Conservation (phyloP, 2,113 vertebrate species). For the Oreotragus oreotragus region DNA sequence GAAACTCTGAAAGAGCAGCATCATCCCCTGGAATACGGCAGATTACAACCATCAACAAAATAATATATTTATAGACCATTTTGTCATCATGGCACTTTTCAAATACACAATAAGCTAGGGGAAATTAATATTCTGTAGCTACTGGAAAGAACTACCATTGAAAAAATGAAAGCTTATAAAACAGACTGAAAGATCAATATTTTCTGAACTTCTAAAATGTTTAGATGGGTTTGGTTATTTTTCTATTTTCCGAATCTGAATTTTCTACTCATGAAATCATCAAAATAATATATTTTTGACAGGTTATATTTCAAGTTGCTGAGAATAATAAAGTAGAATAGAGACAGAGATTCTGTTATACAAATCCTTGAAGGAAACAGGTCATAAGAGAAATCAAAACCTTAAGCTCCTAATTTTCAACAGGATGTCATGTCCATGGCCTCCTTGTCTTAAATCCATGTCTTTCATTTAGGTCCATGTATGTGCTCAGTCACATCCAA, state of each 20-base stretch:
- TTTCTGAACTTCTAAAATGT: not conserved
- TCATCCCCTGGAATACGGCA: not conserved
- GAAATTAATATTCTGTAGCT: slow-evolving; percentile 8
- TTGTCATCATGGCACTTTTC: not conserved
- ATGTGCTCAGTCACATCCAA: not conserved
- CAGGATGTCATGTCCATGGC: not conserved
- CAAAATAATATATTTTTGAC: slow-evolving; percentile 4
- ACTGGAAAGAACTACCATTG: slow-evolving; percentile 12
- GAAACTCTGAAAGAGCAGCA: not conserved
- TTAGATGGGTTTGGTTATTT: not conserved
- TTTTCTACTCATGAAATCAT: not conserved
- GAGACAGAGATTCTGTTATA: not conserved
- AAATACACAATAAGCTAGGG: slow-evolving; percentile 13
- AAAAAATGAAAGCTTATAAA: not conserved
- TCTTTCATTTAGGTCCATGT: not conserved
- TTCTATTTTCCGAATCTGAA: not conserved
- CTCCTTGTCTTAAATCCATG: not conserved
- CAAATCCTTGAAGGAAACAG: not conserved
- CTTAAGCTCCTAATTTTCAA: not conserved
- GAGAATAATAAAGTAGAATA: not conserved
- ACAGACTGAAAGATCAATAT: not conserved
- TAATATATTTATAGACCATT: not conserved
- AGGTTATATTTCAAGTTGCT: not conserved
- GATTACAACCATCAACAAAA: not conserved
- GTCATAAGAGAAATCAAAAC: not conserved